Conservation (phyloP, 2,797 vertebrate genomes). For the Stomatorhinus walkeri region DNA sequence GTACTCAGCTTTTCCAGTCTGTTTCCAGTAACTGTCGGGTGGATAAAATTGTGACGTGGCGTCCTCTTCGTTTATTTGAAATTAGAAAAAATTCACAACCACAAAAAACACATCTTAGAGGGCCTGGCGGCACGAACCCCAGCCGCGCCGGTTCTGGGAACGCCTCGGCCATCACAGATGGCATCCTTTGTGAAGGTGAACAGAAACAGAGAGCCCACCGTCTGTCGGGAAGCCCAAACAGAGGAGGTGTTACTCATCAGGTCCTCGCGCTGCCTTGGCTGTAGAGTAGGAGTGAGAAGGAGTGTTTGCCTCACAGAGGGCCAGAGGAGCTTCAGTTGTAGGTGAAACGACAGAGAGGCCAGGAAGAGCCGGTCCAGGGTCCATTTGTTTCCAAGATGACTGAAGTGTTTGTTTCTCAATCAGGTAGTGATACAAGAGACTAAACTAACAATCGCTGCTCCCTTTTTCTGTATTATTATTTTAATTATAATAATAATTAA, state of each 20-base stretch:
- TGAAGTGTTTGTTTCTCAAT: not conserved
- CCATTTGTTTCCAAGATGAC: not conserved
- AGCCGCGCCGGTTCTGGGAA: not conserved
- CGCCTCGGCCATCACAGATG: not conserved
- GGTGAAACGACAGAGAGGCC: not conserved
- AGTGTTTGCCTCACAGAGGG: not conserved
- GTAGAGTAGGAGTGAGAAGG: not conserved
- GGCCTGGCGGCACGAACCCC: not conserved
- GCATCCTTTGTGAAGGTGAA: not conserved
- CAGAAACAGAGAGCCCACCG: not conserved
- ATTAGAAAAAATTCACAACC: not conserved
- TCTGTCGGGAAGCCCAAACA: not conserved
- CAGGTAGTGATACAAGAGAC: not conserved
- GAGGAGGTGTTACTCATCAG: not conserved
- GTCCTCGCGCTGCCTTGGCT: not conserved
- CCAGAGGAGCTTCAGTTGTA: not conserved
- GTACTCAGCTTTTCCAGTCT: not conserved
- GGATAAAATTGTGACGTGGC: slow-evolving; percentile 7
- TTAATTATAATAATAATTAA: not conserved
- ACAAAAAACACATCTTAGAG: not conserved
- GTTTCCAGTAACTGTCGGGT: not conserved
- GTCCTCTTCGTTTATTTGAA: not conserved
- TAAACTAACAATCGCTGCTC: not conserved
- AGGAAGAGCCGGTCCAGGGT: not conserved
- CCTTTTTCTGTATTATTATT: not conserved